Base-by-base conservation (phyloP, 1,140 invertebrate species). In the Gonioctena quinquepunctata region DNA sequence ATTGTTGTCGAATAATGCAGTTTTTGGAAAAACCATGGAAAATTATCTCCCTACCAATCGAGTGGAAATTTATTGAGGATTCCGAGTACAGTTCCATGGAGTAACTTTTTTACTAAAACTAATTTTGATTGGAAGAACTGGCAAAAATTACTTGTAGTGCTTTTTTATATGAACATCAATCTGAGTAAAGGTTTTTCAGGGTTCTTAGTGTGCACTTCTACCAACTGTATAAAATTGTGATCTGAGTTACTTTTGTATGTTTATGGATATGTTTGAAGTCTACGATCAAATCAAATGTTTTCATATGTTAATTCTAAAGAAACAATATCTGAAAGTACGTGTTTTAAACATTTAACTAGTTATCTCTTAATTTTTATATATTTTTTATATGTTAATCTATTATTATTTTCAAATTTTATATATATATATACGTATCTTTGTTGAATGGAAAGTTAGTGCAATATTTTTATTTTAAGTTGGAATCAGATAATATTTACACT, bases 331-430 rank as follows among this genome's bases (percentile, higher is more conserved):
- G 23, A 60, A 60, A 60, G n/a, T 27, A 25, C 23, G 3, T 60
- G 22, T 60, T 60, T 27, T 26, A 25, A 27, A 27, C 16, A 26
- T 60, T 56, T 60, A 27, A 28, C 57, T 26, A 60, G 57, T 60
- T 26, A 60, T 26, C 18, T 7, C 21, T 60, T 60, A 60, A 60
- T 54, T 60, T 60, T 60, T 60, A 28, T 60, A 60, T 26, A 60
- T 28, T 60, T 56, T 60, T 60, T 60, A 60, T 60, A 60, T 60
- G 22, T 60, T 60, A 28, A 26, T 60, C 22, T 60, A 60, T 60
- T 60, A 25, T 60, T 60, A 60, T 60, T 60, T 60, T 60, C 5
- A 60, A 60, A 60, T 60, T 60, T 60, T 60, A 60, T 60, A 28
- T 60, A 56, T 42, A 42, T 42, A 42, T 42, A 21, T 28, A 60